Percentiles rank a stretch among this genome's conserved stretches.
These are phyloP conservation scores for Eilema sororculum DNA, from an alignment of 2,888 invertebrate species.

Conservation along the genomic window DNA sequence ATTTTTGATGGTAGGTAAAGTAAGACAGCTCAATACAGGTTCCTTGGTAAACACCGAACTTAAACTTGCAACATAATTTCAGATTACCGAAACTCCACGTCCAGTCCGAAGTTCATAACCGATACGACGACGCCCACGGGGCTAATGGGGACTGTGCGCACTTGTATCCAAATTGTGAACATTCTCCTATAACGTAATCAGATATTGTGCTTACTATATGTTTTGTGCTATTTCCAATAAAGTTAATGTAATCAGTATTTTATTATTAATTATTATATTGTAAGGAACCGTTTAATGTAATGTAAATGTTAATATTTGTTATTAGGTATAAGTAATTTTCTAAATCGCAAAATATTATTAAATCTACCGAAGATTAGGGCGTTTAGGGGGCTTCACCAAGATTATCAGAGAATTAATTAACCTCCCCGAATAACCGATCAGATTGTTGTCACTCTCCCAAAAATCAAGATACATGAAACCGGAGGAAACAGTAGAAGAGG, in stretches of 20 bases:
- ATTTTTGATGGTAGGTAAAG: neutral
- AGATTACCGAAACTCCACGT: slow-evolving; percentile 79
- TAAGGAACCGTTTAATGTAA: neutral
- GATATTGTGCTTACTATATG: slow-evolving; percentile 6
- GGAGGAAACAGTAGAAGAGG: too few species aligned
- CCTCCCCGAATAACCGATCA: too few species aligned
- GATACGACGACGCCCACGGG: slow-evolving; percentile 82
- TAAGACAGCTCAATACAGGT: slow-evolving; percentile 16
- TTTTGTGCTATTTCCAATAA: slow-evolving; percentile 26
- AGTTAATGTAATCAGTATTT: slow-evolving; percentile 22
- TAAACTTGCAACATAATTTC: slow-evolving; percentile 59
- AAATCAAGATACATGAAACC: too few species aligned
- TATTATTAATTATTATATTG: neutral
- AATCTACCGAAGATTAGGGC: too few species aligned
- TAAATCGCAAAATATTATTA: too few species aligned
- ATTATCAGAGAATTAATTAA: too few species aligned
- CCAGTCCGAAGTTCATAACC: slow-evolving; percentile 68
- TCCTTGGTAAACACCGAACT: slow-evolving; percentile 30
- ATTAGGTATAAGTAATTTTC: too few species aligned
- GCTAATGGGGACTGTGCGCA: slow-evolving; percentile 60
- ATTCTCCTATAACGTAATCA: slow-evolving; percentile 22
- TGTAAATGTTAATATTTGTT: too few species aligned
- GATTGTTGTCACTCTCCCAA: too few species aligned
- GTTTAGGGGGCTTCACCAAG: too few species aligned
- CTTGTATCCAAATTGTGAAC: slow-evolving; percentile 64